These are phyloP conservation scores for Melipona quadrifasciata DNA, from an alignment of 1,140 invertebrate species.

Conservation along the genomic window DNA sequence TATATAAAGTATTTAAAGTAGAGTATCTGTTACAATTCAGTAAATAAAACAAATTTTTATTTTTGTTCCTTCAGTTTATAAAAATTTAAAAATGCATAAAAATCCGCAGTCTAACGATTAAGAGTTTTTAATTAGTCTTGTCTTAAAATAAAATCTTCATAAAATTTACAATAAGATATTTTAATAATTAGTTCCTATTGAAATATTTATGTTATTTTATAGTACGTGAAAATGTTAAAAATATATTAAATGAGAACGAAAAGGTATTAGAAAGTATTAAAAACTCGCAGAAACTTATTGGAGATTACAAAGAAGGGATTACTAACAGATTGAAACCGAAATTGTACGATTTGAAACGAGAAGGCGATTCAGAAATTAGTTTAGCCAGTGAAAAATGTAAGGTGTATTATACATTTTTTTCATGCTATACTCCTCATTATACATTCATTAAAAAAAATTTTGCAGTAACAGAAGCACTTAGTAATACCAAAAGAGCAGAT, in stretches of 20 bases:
- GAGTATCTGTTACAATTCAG: too few species aligned
- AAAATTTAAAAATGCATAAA: too few species aligned
- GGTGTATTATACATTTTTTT: neutral
- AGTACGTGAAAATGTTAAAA: conserved; percentile 70
- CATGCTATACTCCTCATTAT: neutral
- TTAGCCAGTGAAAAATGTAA: conserved; percentile 78
- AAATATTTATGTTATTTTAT: conserved; percentile 24
- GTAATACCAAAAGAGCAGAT: conserved; percentile 82
- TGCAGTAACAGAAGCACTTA: conserved; percentile 83
- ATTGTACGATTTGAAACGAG: conserved; percentile 82
- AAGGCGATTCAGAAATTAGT: conserved; percentile 83
- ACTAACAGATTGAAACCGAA: conserved; percentile 78
- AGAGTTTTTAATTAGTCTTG: neutral
- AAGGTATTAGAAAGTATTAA: conserved; percentile 70
- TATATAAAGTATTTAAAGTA: too few species aligned
- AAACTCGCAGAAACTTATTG: conserved; percentile 78
- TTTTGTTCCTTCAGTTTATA: too few species aligned
- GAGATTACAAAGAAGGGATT: conserved; percentile 76
- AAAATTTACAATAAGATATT: neutral
- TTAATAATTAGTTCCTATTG: neutral
- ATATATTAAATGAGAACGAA: conserved; percentile 63
- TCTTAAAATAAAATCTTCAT: neutral
- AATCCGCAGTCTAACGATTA: neutral
- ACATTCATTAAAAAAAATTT: conserved; percentile 4
- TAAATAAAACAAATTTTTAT: too few species aligned